These are phyloP conservation scores for Prunella himalayana DNA, from an alignment of 2,113 vertebrate genomes.

Conservation along the genomic window DNA sequence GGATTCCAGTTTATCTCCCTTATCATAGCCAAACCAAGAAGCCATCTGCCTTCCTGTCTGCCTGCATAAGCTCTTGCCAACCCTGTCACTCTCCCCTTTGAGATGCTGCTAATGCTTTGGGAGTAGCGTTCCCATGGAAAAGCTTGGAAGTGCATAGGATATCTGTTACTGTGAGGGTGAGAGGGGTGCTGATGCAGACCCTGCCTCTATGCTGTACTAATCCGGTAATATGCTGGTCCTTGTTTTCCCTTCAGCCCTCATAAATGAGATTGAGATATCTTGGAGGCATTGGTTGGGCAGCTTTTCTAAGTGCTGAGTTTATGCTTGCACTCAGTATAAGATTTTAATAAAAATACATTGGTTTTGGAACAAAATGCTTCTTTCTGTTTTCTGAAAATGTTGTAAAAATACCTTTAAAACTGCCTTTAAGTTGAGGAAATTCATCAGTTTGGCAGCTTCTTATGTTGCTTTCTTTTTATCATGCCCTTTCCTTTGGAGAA, in stretches of 20 bases:
- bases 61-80: neutral
- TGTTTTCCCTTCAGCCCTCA: neutral
- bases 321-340: neutral
- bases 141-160: neutral
- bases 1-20: neutral
- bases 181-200: neutral
- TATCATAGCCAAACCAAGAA: neutral
- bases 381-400: neutral
- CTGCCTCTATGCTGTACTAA: neutral
- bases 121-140: neutral
- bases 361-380: neutral
- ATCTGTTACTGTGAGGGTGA: neutral
- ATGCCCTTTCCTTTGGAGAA: neutral
- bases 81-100: neutral
- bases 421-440: neutral
- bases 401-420: neutral
- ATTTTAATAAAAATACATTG: neutral
- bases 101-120: neutral
- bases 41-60: neutral
- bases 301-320: neutral
- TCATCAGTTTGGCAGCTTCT: neutral
- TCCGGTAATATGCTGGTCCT: accelerated
- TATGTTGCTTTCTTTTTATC: neutral
- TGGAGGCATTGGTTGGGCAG: neutral
- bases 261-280: neutral